Percentiles rank a stretch among this genome's conserved stretches.
These are phyloP conservation scores for Synanthedon formicaeformis DNA, from an alignment of 2,888 invertebrate species.

Conservation along the genomic window DNA sequence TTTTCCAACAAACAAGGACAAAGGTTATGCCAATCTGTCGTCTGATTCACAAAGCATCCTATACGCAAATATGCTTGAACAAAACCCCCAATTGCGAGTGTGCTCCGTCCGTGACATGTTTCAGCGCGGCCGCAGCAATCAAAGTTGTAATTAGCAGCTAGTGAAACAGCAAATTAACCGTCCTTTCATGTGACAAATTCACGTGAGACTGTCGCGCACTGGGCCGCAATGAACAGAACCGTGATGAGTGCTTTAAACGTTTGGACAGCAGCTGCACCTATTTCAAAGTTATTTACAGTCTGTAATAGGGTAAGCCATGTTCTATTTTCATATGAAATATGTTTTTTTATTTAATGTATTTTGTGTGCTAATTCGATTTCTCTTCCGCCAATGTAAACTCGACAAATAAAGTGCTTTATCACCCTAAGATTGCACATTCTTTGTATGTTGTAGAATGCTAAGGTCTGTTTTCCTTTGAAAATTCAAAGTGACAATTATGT, in stretches of 20 bases:
- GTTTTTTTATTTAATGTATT: too few relatives aligned
- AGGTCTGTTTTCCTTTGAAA: too few relatives aligned
- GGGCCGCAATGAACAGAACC: neutral
- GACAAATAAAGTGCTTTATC: too few relatives aligned
- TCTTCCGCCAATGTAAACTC: too few relatives aligned
- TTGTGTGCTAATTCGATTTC: too few relatives aligned
- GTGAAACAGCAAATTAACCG: slow-evolving; percentile 64
- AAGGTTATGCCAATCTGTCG: neutral
- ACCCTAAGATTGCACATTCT: too few relatives aligned
- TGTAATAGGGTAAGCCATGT: too few relatives aligned
- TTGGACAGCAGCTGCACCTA: neutral
- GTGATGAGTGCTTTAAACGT: neutral
- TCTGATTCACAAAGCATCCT: neutral
- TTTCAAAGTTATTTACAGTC: too few relatives aligned
- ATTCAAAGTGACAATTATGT: too few relatives aligned
- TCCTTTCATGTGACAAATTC: slow-evolving; percentile 50
- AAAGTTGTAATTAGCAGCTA: slow-evolving; percentile 65
- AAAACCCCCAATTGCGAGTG: neutral
- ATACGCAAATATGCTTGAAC: neutral
- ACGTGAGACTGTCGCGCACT: slow-evolving; percentile 17
- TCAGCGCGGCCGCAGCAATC: slow-evolving; percentile 46
- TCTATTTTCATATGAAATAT: too few relatives aligned
- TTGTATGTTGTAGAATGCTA: too few relatives aligned
- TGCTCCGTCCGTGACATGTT: slow-evolving; percentile 27
- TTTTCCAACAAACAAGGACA: neutral